phyloP scores from a whole-genome alignment of 2,888 invertebrate species.

The Adela reaumurella region DNA sequence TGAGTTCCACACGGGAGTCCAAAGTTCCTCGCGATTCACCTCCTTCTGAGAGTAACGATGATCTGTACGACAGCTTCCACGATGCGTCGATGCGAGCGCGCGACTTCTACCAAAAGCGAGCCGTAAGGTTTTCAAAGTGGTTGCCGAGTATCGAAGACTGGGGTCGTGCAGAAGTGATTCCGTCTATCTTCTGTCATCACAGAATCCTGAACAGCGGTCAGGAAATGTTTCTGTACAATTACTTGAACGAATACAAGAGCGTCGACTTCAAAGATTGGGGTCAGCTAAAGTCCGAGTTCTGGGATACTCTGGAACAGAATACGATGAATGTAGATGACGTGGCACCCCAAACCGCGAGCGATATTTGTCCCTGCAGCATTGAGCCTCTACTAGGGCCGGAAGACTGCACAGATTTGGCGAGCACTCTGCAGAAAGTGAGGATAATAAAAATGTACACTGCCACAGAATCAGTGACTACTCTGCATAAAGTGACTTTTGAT shows the following conservation, averaged over 20 bases:
- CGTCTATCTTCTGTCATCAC: conserved; percentile 14
- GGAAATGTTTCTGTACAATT: conserved; percentile 27
- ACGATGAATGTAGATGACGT: conserved; percentile 11
- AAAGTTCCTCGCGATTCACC: too few species aligned
- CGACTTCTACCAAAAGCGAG: background rate
- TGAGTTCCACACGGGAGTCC: too few species aligned
- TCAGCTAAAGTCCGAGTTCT: conserved; percentile 30
- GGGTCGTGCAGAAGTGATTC: conserved; percentile 28
- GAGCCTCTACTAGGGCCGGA: conserved; percentile 25
- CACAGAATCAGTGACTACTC: conserved; percentile 13
- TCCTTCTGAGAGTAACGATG: background rate
- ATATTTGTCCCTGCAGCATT: conserved; percentile 12
- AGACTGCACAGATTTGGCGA: conserved; percentile 25
- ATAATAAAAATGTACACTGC: conserved; percentile 25
- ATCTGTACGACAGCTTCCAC: background rate
- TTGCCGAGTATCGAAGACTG: conserved; percentile 30
- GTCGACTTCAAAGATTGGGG: conserved; percentile 26
- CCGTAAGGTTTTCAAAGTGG: conserved; percentile 18
- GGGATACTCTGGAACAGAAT: conserved; percentile 24
- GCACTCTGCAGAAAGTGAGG: conserved; percentile 29
- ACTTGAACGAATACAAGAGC: conserved; percentile 20
- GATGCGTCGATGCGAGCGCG: background rate
- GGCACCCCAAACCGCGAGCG: conserved; percentile 16
- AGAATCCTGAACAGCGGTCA: conserved; percentile 19
- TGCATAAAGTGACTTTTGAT: conserved; percentile 32